Evolutionary conservation across 2,797 vertebrate species (phyloP).

Genomic region (Gallinago solitaria): DNA sequence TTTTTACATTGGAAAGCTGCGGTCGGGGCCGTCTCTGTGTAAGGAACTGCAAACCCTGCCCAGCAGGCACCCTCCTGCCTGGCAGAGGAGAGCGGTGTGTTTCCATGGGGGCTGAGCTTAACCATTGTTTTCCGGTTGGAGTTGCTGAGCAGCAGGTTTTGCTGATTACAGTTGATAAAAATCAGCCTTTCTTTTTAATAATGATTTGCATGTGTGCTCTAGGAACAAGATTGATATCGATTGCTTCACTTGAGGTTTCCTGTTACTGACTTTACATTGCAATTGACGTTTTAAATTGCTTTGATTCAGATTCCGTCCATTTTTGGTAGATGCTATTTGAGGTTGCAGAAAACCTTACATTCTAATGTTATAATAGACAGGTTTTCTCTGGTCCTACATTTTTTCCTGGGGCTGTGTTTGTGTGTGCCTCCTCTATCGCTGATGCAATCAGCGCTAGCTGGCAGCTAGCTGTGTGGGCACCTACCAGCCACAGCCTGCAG

Average conservation of each 20-base stretch:
- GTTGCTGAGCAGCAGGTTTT: not conserved
- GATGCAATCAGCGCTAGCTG: not conserved
- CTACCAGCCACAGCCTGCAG: not conserved
- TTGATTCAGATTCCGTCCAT: not conserved
- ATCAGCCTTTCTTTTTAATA: not conserved
- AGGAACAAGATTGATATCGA: not conserved
- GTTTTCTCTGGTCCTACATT: not conserved
- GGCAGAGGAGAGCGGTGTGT: not conserved
- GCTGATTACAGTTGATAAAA: not conserved
- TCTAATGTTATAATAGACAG: not conserved
- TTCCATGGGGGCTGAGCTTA: not conserved
- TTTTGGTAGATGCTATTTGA: not conserved
- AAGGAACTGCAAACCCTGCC: not conserved
- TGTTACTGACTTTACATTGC: not conserved
- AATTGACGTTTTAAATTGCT: not conserved
- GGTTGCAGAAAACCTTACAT: not conserved
- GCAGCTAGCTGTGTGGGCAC: not conserved
- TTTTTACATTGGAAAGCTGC: accelerated
- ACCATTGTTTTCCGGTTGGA: accelerated
- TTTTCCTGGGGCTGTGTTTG: not conserved
- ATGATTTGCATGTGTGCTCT: not conserved
- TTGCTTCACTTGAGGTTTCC: not conserved
- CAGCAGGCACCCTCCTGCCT: not conserved
- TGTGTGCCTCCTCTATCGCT: not conserved
- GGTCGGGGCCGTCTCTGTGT: accelerated